These are phyloP conservation scores for Fukomys damarensis DNA, from an alignment of 2,113 vertebrate genomes.

Conservation along the genomic window DNA sequence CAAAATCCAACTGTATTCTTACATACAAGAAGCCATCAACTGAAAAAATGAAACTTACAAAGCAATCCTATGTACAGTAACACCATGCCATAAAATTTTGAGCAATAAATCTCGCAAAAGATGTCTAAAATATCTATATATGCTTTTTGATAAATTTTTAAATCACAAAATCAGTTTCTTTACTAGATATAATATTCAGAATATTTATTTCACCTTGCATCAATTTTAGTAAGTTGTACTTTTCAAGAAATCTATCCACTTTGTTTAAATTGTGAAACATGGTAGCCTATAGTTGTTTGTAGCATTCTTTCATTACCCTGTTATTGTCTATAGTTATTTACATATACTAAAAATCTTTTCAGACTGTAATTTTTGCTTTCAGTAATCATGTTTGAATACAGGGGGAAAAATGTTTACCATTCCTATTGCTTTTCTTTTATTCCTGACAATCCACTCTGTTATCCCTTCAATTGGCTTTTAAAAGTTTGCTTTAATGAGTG, in stretches of 20 bases:
- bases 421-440: not conserved
- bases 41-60: not conserved
- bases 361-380: not conserved
- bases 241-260: not conserved
- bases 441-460: not conserved
- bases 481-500: constrained; percentile 3
- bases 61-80: not conserved
- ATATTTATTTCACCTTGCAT: not conserved
- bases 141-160: not conserved
- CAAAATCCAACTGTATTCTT: not conserved
- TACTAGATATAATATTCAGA: not conserved
- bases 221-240: not conserved
- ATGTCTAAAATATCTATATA: not conserved
- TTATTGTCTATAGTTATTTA: not conserved
- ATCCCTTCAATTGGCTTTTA: not conserved
- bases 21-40: not conserved
- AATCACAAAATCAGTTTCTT: not conserved
- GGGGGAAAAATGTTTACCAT: not conserved
- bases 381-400: not conserved
- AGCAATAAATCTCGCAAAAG: not conserved
- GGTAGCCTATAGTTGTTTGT: not conserved
- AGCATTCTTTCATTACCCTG: not conserved
- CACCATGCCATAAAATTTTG: not conserved
- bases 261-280: not conserved
- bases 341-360: not conserved